These are phyloP conservation scores for Papilio glaucus DNA, from an alignment of 1,140 invertebrate species.

Conservation along the genomic window DNA sequence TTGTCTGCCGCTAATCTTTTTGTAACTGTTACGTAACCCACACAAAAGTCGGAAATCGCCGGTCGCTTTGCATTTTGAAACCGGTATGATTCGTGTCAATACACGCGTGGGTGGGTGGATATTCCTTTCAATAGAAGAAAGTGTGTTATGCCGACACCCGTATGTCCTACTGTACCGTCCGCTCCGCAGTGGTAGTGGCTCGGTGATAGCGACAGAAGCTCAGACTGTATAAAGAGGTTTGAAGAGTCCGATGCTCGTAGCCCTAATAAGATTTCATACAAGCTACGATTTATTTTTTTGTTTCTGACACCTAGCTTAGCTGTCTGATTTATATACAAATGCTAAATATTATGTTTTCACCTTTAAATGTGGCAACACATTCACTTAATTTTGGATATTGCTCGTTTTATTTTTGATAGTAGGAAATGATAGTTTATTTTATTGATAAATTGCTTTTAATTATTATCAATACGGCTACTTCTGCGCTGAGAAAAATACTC, in stretches of 20 bases:
- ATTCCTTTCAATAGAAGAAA: constrained; percentile 78
- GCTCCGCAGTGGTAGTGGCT: too few species aligned
- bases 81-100: constrained; percentile 72
- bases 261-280: too few species aligned
- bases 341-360: too few species aligned
- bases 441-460: neutral
- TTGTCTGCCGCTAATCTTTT: constrained; percentile 49
- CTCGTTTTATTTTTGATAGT: too few species aligned
- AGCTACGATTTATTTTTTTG: too few species aligned
- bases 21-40: constrained; percentile 61
- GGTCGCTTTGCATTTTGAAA: constrained; percentile 72
- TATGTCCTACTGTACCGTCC: constrained; percentile 44
- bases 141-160: constrained; percentile 59
- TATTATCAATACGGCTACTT: neutral
- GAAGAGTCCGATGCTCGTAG: too few species aligned
- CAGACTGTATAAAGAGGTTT: neutral
- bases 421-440: neutral
- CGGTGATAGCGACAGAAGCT: neutral
- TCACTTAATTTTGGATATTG: too few species aligned
- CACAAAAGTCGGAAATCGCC: constrained; percentile 68
- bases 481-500: neutral
- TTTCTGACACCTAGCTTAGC: too few species aligned
- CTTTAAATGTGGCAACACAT: too few species aligned
- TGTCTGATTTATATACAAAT: too few species aligned
- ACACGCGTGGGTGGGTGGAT: constrained; percentile 63